A percentile compares a stretch with the other conserved stretches of the same genome.
These are phyloP conservation scores for Bubalus kerabau DNA, from an alignment of 2,113 vertebrate genomes.

Conservation along the genomic window DNA sequence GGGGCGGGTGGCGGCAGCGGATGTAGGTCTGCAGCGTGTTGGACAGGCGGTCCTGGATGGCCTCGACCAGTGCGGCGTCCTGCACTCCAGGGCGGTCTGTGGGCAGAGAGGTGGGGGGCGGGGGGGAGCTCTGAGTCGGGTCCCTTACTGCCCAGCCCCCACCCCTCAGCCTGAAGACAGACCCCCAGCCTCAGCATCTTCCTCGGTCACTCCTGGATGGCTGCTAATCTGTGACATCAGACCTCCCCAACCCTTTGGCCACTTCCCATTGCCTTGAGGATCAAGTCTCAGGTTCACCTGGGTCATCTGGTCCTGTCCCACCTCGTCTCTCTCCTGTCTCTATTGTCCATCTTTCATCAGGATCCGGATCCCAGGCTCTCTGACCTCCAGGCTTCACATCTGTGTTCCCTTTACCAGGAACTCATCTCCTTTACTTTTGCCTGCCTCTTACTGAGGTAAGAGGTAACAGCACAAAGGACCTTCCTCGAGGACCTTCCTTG, in stretches of 20 bases:
- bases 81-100: slow-evolving; percentile 93
- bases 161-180: background rate
- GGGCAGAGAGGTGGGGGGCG: background rate
- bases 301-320: background rate
- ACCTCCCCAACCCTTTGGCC: no score
- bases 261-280: background rate
- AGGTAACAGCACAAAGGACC: background rate
- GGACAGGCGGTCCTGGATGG: slow-evolving; percentile 92
- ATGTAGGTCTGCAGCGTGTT: slow-evolving; percentile 95
- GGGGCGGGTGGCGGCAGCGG: slow-evolving; percentile 86
- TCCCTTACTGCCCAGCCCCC: background rate
- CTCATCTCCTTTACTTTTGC: background rate
- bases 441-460: background rate
- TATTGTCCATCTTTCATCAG: background rate
- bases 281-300: background rate
- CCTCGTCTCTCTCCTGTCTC: rapidly evolving
- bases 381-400: background rate
- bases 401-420: background rate
- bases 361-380: rapidly evolving
- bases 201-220: background rate
- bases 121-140: background rate
- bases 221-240: background rate
- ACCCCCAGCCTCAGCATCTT: background rate
- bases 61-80: slow-evolving; percentile 89
- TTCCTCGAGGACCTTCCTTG: background rate